A percentile compares a stretch with the other conserved stretches of the same genome.
Conservation (phyloP, 2,888 invertebrate genomes). For the Drosophila fulvimacula region DNA sequence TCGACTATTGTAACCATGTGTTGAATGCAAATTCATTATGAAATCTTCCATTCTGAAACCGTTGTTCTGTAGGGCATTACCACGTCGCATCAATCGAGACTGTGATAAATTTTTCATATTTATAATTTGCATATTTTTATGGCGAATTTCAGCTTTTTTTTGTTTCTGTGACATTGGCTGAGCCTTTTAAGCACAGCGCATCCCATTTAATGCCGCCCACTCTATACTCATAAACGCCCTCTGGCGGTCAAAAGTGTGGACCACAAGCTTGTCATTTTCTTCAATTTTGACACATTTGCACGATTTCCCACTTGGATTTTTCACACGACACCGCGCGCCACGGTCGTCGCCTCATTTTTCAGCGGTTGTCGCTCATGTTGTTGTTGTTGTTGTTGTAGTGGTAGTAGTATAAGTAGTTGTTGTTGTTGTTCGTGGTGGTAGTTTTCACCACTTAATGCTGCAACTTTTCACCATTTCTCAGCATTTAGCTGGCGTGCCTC, state of each 20-base stretch:
- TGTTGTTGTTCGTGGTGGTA: conserved; percentile 24
- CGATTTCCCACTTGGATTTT: conserved; percentile 62
- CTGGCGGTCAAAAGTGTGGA: conserved; percentile 25
- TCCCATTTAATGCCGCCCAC: conserved; percentile 29
- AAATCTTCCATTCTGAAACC: background rate
- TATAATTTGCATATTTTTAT: conserved; percentile 59
- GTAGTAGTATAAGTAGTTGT: conserved; percentile 22
- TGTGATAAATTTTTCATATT: conserved; percentile 5
- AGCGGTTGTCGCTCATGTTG: conserved; percentile 37
- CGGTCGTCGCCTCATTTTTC: conserved; percentile 61
- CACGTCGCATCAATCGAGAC: background rate
- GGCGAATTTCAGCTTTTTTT: conserved; percentile 7
- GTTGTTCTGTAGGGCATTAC: conserved; percentile 1
- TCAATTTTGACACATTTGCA: conserved; percentile 76
- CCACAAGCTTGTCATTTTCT: conserved; percentile 41
- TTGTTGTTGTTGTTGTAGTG: conserved; percentile 31
- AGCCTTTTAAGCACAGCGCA: conserved; percentile 13
- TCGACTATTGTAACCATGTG: background rate
- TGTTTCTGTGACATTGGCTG: conserved; percentile 57
- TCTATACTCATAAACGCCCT: conserved; percentile 22
- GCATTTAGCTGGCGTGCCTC: conserved; percentile 61
- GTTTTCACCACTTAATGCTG: conserved; percentile 70
- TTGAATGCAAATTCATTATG: background rate
- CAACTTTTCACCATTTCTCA: conserved; percentile 71
- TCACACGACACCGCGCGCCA: conserved; percentile 59